phyloP scores from a whole-genome alignment of 2,797 vertebrate genomes.

The Chromis chromis region DNA sequence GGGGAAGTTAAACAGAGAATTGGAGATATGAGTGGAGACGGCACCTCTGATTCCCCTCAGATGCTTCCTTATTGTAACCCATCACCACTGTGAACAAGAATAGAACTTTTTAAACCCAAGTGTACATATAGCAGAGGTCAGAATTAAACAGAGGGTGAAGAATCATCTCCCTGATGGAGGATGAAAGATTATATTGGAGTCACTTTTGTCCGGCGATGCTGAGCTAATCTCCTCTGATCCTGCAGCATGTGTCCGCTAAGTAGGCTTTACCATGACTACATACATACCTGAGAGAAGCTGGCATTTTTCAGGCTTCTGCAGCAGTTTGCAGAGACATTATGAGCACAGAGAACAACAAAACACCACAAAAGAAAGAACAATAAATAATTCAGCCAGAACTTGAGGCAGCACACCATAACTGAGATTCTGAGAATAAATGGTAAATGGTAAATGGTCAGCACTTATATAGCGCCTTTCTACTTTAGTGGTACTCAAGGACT shows the following conservation, averaged over 20 bases:
- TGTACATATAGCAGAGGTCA: background rate
- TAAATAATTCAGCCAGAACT: constrained; percentile 52
- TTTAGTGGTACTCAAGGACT: too few species aligned
- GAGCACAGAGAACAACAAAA: constrained; percentile 15
- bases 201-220: constrained; percentile 5
- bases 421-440: constrained; percentile 1
- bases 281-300: background rate
- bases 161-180: constrained; percentile 16
- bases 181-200: constrained; percentile 2
- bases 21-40: constrained; percentile 17
- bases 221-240: constrained; percentile 8
- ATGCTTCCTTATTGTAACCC: background rate
- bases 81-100: background rate
- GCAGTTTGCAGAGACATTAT: constrained; percentile 17
- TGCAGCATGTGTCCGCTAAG: constrained; percentile 12
- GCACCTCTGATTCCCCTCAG: constrained; percentile 5
- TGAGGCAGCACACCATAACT: constrained; percentile 20
- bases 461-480: too few species aligned
- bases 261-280: constrained; percentile 1
- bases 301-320: background rate
- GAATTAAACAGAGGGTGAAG: background rate
- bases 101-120: background rate
- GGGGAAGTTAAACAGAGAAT: constrained; percentile 19
- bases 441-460: background rate
- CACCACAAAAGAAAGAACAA: constrained; percentile 10